Base-by-base conservation (phyloP, 2,113 vertebrate species). In the Catharus minimus region DNA sequence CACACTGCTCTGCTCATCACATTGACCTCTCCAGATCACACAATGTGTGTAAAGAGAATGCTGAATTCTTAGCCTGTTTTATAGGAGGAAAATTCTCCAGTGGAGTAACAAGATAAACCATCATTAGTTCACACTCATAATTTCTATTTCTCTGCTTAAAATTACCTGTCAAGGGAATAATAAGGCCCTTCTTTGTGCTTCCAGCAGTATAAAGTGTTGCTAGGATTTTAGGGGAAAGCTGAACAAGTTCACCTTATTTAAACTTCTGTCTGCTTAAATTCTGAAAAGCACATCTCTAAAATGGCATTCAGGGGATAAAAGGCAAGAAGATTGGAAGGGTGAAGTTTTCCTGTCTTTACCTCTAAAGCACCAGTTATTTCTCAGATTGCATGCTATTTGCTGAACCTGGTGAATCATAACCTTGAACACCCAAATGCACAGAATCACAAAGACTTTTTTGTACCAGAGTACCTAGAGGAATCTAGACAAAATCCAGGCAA, bases 81-180 rank as follows among this genome's bases (percentile, higher is more conserved):
- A 75, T 41, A 27, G 27, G 21, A 87, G n/a, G 13, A 88, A 90
- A 81, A 88, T 71, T 72, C 39, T 92, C 56, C 36, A 67, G 7
- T 3, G 4, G 11, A 90, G 36, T 65, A 92, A 56, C 9, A 11
- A 90, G 22, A 90, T 41, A 92, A 95, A 91, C 26, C 38, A 62
- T 67, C 16, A 39, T 91, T 76, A 91, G 57, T 68, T 87, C 74
- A 75, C 68, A 90, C 33, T 90, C 38, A 36, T 81, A 82, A 92
- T 95, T 95, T 89, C 77, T 49, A 36, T 76, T 89, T 43, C 18
- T 82, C 41, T 84, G 39, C 83, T 62, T 57, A 81, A 93, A 84
- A 92, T 83, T 93, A 68, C 73, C 73, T 86, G 83, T 81, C 91
- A 94, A 67, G 77, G 73, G 38, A 90, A 81, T 60, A 92, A 94